Conservation (phyloP, 2,797 vertebrate species). For the Catostomus latipinnis region DNA sequence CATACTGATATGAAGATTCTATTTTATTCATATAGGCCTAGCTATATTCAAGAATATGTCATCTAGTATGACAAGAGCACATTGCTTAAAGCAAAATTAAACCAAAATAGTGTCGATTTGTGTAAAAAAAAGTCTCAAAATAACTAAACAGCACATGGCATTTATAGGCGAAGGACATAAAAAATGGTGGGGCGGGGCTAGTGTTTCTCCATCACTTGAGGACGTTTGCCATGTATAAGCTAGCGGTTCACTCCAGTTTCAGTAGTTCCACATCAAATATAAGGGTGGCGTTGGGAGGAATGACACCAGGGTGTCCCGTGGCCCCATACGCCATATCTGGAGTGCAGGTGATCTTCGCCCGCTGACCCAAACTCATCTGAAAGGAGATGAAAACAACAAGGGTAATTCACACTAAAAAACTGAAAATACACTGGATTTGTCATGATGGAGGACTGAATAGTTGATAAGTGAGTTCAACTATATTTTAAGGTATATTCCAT, state of each 20-base stretch:
- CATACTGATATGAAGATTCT: conserved; percentile 64
- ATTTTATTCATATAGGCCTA: conserved; percentile 69
- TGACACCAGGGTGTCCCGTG: conserved; percentile 96
- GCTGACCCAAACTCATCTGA: conserved; percentile 98
- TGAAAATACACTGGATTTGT: neutral
- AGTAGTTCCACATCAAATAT: conserved; percentile 98
- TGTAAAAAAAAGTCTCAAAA: conserved; percentile 61
- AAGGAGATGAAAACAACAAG: conserved; percentile 1
- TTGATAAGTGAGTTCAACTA: too few relatives aligned
- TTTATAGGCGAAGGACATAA: conserved; percentile 64
- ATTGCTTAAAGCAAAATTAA: neutral
- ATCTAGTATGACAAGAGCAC: conserved; percentile 70
- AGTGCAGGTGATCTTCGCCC: conserved; percentile 96
- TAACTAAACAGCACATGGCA: conserved; percentile 60
- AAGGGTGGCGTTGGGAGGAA: conserved; percentile 96
- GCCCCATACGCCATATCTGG: conserved; percentile 95
- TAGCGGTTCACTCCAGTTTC: conserved; percentile 87
- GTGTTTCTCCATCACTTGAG: conserved; percentile 59
- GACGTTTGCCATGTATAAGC: conserved; percentile 5
- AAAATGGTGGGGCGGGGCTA: conserved; percentile 58
- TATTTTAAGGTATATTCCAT: too few relatives aligned
- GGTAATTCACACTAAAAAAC: neutral
- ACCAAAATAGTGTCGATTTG: conserved; percentile 46
- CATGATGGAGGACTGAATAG: too few relatives aligned
- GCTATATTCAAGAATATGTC: conserved; percentile 80